These are phyloP conservation scores for Danio choprae DNA, from an alignment of 2,797 vertebrate genomes.

Conservation along the genomic window DNA sequence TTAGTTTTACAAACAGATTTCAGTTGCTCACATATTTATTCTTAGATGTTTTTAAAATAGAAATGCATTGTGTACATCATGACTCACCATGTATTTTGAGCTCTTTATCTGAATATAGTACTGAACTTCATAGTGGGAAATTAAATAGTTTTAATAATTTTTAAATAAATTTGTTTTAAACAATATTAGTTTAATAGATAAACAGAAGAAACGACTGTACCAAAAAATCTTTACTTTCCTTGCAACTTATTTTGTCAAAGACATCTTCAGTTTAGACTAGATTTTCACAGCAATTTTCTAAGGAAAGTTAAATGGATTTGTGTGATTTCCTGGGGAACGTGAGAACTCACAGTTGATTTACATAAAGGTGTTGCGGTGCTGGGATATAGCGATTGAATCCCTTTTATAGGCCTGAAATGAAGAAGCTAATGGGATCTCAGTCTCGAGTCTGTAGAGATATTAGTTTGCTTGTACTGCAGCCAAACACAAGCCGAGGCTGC, in stretches of 20 bases:
- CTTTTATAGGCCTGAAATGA: constrained; percentile 28
- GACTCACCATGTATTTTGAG: not conserved
- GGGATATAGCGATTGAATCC: not conserved
- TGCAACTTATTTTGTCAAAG: not conserved
- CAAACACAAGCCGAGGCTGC: constrained; percentile 24
- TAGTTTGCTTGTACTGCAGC: constrained; percentile 39
- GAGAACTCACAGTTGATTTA: constrained; percentile 23
- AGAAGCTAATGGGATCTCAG: constrained; percentile 23
- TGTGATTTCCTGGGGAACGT: constrained; percentile 9
- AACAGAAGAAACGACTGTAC: not conserved
- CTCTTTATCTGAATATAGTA: not conserved
- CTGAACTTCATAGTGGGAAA: not conserved
- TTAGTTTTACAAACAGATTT: not conserved
- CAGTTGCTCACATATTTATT: not conserved
- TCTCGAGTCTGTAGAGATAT: constrained; percentile 33
- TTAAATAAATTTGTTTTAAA: not conserved
- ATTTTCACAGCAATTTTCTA: constrained; percentile 17
- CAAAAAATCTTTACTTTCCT: not conserved
- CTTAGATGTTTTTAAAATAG: not conserved
- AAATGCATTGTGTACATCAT: not conserved
- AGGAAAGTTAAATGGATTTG: constrained; percentile 17
- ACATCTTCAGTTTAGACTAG: not conserved
- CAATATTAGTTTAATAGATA: not conserved
- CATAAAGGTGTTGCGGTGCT: constrained; percentile 22
- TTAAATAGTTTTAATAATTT: not conserved